Evolutionary conservation across 2,797 vertebrate genomes (phyloP), one percentile per base, ranked within the genome.

Genomic region (Notolabrus celidotus): DNA sequence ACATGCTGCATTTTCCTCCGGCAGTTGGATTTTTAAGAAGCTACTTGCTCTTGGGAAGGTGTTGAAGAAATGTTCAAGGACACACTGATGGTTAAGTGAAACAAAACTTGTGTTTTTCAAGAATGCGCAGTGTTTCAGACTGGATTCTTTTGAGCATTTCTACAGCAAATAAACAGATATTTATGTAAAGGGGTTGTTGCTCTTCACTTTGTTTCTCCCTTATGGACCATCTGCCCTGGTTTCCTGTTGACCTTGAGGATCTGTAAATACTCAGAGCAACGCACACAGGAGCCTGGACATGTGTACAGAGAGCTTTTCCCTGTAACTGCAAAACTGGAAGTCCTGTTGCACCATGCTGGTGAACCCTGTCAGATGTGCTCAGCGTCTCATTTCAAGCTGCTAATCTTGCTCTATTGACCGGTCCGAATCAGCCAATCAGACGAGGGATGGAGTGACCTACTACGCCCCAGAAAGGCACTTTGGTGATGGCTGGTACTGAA

Each of bases 351-450:
- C 46, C 51, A 16, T n/a, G 23, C 25, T 42, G 0, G 3, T 67
- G 62, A 71, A 82, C 63, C 76, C 56, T 83, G 86, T 83, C 84
- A 86, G 47, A 68, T 68, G 53, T 9, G 39, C 63, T 86, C 71
- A 82, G 51, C 17, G 15, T 87, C 79, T 85, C 59, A 70, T 87
- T 86, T 85, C 68, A 82, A 57, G 22, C 59, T 33, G 49, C 11
- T 20, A 67, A 82, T 75, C 61, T 19, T 66, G 63, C 49, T 72
- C 62, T 68, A 71, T 80, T 76, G 80, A 86, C 79, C 71, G 20
- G 70, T 60, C 61, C 54, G 74, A 83, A 65, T 51, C 63, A 59
- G 53, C 87, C 85, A 87, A 82, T 89, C 76, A 61, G 70, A 59
- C 41, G 22, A 14, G 27, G 29, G 66, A 60, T 34, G 43, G 62